Evolutionary conservation across 2,797 vertebrate species (phyloP).

Genomic region (Eidolon dupreanum): DNA sequence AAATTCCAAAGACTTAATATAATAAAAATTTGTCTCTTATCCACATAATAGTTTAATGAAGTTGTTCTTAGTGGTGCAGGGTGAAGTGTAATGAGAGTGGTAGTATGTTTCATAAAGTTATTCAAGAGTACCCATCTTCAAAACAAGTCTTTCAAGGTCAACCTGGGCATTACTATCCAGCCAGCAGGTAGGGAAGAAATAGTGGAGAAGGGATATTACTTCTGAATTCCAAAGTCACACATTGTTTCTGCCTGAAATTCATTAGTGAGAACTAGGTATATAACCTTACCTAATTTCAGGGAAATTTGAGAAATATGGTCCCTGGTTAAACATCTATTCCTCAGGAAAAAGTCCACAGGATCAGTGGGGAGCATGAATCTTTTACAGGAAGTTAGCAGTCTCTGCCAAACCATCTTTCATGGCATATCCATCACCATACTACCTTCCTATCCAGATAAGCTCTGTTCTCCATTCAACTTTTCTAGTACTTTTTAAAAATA

Average conservation of each 20-base stretch:
- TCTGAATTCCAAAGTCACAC: background rate
- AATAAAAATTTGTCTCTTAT: background rate
- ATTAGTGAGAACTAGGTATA: background rate
- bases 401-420: background rate
- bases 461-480: background rate
- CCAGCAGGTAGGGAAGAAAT: background rate
- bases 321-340: background rate
- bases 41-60: background rate
- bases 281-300: background rate
- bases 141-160: background rate
- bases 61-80: background rate
- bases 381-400: background rate
- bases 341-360: background rate
- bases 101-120: background rate
- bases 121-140: background rate
- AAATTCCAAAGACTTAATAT: background rate
- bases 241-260: background rate
- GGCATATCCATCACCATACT: background rate
- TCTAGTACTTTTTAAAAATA: background rate
- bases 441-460: background rate
- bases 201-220: background rate
- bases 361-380: background rate
- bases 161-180: background rate
- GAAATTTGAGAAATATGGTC: background rate
- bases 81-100: background rate